Evolutionary conservation across 2,113 vertebrate genomes (phyloP).

Genomic region (Hydropotes inermis): DNA sequence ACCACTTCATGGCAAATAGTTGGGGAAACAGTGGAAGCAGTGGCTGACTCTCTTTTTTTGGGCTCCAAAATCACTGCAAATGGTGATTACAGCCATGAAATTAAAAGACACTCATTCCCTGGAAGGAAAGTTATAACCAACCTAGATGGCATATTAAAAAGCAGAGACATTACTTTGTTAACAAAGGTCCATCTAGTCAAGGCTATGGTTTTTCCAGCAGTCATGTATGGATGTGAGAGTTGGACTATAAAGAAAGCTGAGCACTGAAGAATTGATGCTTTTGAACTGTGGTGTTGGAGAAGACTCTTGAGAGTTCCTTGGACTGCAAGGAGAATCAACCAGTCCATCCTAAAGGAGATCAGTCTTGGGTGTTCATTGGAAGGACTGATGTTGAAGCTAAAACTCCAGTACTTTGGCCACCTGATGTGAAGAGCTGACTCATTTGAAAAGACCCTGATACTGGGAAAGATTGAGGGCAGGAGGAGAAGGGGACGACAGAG

Average conservation of each 20-base stretch:
- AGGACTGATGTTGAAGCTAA: background rate
- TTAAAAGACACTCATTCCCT: background rate
- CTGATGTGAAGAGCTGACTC: background rate
- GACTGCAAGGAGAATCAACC: background rate
- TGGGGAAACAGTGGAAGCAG: background rate
- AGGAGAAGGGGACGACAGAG: rapidly evolving
- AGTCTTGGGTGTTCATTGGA: background rate
- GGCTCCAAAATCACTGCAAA: background rate
- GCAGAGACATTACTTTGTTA: background rate
- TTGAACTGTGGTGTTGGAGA: background rate
- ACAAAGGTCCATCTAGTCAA: background rate
- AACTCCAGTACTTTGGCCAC: background rate
- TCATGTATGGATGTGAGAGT: background rate
- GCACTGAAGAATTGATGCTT: rapidly evolving
- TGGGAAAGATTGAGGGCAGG: background rate
- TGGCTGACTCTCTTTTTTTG: background rate
- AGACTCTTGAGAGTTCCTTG: background rate
- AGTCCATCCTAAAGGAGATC: background rate
- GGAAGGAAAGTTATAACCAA: background rate
- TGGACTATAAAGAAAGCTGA: background rate
- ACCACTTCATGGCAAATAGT: background rate
- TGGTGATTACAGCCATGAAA: background rate
- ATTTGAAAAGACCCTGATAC: background rate
- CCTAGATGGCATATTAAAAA: background rate
- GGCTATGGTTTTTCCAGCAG: background rate